Base-by-base conservation (phyloP, 64 coral and sea anemone genomes). In the Orbicella faveolata region DNA sequence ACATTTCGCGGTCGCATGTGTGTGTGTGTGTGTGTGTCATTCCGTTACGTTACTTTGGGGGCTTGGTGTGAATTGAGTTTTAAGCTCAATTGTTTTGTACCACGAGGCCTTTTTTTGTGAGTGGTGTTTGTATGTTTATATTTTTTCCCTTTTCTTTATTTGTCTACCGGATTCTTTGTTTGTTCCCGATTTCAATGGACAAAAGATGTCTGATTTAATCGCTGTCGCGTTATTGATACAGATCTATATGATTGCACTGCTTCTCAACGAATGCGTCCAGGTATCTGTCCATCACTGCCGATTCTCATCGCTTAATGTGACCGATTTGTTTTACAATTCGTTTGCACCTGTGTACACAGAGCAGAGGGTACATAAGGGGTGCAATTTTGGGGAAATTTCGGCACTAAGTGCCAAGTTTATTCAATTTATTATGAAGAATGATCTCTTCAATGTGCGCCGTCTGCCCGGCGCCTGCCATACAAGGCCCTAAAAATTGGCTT, bases 361-460 rank as follows among this genome's bases (percentile, higher is more conserved):
- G 21, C 26, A 61, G 36, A 11, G 20, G 34, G 20, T 16, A 85
- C 63, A 20, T 41, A 69, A 39, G 44, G 82, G 82, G 62, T 36
- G 17, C 36, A 59, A 90, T 82, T 73, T 82, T 81, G 34, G 30
- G 53, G 64, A 41, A 20, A 86, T 48, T 79, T 75, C 61, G n/a
- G n/a, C 23, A 79, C 74, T 68, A 63, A 48, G 67, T 61, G 79
- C 73, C 36, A 41, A 73, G 78, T 83, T 74, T 81, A 90, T 90
- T 83, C 26, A 83, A 68, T 63, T 84, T 80, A 91, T 91, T 85
- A 91, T 76, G 41, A 91, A 77, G 80, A 84, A 91, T 91, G 72
- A 83, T 73, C 53, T 83, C 20, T 76, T 91, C 41, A 81, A 85
- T 75, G 52, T 63, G 36, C 68, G 21, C 81, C 34, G 89, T 52